A percentile compares a stretch with the other conserved stretches of the same genome.
Conservation (phyloP, 2,888 invertebrate genomes). For the Sisyra terminalis region DNA sequence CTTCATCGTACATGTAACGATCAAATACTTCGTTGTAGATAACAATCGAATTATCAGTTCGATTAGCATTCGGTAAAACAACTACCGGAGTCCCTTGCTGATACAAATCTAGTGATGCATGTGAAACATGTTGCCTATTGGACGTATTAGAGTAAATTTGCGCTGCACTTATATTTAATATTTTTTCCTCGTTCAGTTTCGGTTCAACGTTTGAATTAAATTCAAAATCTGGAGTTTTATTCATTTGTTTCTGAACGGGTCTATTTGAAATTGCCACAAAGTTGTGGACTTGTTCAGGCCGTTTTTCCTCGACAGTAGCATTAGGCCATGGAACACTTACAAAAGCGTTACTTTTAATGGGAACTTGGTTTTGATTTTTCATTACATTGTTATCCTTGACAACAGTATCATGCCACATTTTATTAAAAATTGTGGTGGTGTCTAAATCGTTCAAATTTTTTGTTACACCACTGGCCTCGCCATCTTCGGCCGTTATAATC, state of each 20-base stretch:
- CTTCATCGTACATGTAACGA: conserved; percentile 1
- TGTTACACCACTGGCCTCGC: conserved; percentile 9
- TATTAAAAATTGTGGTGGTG: conserved; percentile 27
- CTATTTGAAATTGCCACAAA: conserved; percentile 26
- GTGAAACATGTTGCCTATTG: conserved; percentile 2
- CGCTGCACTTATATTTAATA: conserved; percentile 14
- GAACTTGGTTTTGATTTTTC: conserved; percentile 1
- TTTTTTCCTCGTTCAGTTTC: not conserved
- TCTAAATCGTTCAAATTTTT: conserved; percentile 14
- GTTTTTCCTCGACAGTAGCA: not conserved
- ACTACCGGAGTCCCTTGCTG: conserved; percentile 14
- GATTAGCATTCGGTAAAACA: conserved; percentile 11
- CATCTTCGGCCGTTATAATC: conserved; percentile 9
- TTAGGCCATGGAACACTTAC: too few relatives aligned
- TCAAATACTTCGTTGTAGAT: conserved; percentile 24
- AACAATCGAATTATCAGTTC: conserved; percentile 12
- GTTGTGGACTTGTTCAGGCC: conserved; percentile 17
- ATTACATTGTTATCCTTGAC: conserved; percentile 14
- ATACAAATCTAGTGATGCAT: conserved; percentile 4
- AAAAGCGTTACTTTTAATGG: too few relatives aligned
- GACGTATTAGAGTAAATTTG: conserved; percentile 17
- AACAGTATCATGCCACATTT: conserved; percentile 31
- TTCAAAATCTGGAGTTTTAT: conserved; percentile 11
- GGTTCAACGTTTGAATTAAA: conserved; percentile 10
- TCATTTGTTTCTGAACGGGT: conserved; percentile 12